A percentile compares a stretch with the other conserved stretches of the same genome.
phyloP scores from a whole-genome alignment of 2,113 vertebrate species.

The Limnothrissa miodon region DNA sequence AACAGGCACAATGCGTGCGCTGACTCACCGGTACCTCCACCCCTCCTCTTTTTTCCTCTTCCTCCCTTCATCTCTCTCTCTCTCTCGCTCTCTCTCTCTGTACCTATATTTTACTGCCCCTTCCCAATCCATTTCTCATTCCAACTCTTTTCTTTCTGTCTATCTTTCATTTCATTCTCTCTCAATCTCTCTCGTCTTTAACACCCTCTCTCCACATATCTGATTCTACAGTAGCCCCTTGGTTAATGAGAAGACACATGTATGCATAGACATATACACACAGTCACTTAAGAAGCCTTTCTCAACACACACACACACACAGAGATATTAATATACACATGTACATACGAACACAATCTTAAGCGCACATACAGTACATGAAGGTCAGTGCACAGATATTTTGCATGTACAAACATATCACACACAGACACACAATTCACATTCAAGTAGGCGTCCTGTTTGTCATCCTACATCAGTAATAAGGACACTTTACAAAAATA shows the following conservation, averaged over 20 bases:
- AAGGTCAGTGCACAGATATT: background rate
- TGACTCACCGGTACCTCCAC: conserved; percentile 11
- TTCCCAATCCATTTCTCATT: background rate
- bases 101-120: background rate
- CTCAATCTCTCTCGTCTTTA: background rate
- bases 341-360: background rate
- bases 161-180: background rate
- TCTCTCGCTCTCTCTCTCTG: background rate
- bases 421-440: background rate
- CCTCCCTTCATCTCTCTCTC: background rate
- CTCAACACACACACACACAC: background rate
- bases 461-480: conserved; percentile 16
- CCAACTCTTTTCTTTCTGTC: background rate
- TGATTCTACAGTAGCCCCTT: conserved; percentile 6
- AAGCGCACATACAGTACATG: background rate
- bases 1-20: conserved; percentile 27
- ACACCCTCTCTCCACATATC: background rate
- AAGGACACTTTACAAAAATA: conserved; percentile 26
- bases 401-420: background rate
- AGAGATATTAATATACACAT: background rate
- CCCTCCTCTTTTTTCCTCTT: background rate
- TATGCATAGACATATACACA: background rate
- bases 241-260: background rate
- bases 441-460: background rate
- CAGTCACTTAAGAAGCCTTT: background rate